Evolutionary conservation across 2,888 invertebrate species (phyloP).

Genomic region (Mesorhabditis sp.): DNA sequence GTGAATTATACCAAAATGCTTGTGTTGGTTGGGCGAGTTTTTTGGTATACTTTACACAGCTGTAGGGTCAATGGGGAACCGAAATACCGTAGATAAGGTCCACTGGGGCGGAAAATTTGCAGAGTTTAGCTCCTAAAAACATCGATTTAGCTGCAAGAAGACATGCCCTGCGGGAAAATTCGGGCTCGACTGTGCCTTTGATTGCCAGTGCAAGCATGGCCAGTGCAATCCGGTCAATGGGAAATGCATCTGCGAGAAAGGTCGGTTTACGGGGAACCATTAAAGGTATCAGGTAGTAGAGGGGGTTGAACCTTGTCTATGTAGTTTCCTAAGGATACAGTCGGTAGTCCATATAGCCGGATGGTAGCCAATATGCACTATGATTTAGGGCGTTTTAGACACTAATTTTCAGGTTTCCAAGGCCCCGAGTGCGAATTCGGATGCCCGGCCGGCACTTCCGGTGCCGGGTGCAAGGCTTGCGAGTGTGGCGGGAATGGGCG

Average conservation of each 20-base stretch:
- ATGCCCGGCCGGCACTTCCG: conserved; percentile 42
- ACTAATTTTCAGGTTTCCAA: conserved; percentile 26
- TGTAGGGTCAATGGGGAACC: too few relatives aligned
- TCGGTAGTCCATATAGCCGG: not conserved
- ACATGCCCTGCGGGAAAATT: conserved; percentile 71
- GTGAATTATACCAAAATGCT: too few relatives aligned
- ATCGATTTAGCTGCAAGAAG: conserved; percentile 57
- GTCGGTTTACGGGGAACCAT: not conserved
- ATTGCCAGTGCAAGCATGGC: conserved; percentile 48
- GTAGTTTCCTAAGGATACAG: not conserved
- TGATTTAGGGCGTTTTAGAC: not conserved
- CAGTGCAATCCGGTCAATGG: conserved; percentile 48
- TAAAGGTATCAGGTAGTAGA: not conserved
- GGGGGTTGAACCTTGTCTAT: not conserved
- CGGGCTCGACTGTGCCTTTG: conserved; percentile 65
- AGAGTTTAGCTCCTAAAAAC: not conserved
- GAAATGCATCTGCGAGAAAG: conserved; percentile 37
- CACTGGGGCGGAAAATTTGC: not conserved
- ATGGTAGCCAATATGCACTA: too few relatives aligned
- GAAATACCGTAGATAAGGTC: too few relatives aligned
- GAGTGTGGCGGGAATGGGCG: conserved; percentile 42
- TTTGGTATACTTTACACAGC: too few relatives aligned
- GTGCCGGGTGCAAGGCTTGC: conserved; percentile 34
- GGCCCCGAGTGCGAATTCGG: conserved; percentile 41
- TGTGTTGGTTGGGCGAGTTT: too few relatives aligned